Base-by-base conservation (phyloP, 1,140 invertebrate genomes). In the Drosophila murphyi region DNA sequence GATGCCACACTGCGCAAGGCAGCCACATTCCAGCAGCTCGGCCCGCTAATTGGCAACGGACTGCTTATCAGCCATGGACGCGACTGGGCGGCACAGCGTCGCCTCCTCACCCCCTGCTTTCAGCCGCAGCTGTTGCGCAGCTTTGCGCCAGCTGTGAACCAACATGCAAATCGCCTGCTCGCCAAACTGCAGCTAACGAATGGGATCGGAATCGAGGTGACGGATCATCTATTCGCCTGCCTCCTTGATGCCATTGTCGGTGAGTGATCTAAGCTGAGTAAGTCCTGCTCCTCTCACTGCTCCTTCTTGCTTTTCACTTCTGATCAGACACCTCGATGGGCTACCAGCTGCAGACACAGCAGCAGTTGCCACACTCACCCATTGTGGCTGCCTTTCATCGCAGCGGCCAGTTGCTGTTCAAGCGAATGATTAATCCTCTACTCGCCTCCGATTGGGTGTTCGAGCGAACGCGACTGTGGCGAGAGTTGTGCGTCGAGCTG, bases 401-500 rank as follows among this genome's bases (percentile, higher is more conserved):
- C 6, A 77, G 77, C 52, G 76, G 78, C 5, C 56, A 76, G 50
- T 39, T 92, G 2, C 62, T 92, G 2, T 92, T 92, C 32, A 78
- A 91, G 71, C 86, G 91, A n/a, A 92, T 92, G 91, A 76, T 82
- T 10, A 92, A 92, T 78, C 91, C 91, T 8, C 43, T 91, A 5
- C 59, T 92, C n/a, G 56, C 65, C 5, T 60, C 69, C 1, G 88
- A 92, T 39, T 90, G 75, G 51, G 34, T 92, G 41, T 92, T 90
- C 3, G 61, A 63, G 3, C 76, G 72, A 20, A 91, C 86, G 3
- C 39, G 34, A 5, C 50, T 80, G n/a, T 88, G 72, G 74, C 72
- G 78, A 0, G 28, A 87, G 12, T 56, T 92, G 4, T 4, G 45
- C 10, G 34, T 47, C 8, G 65, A 91, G 10, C 59, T 92, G 0